phyloP scores from a whole-genome alignment of 1,140 invertebrate species.

The Thaumetopoea pityocampa region DNA sequence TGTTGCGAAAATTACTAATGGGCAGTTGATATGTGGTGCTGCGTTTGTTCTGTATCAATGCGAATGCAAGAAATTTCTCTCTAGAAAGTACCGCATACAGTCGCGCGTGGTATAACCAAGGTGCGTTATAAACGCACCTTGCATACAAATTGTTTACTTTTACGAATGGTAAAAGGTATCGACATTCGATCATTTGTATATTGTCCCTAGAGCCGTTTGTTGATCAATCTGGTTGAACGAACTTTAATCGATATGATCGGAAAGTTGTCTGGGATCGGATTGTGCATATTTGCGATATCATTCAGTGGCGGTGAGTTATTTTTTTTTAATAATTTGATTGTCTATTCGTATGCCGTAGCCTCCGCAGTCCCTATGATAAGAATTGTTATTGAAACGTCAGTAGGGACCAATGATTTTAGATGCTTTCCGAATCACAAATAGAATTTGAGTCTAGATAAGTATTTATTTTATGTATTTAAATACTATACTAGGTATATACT shows the following conservation, averaged over 20 bases:
- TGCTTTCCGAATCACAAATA: too few species aligned
- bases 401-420: too few species aligned
- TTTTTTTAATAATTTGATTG: slow-evolving; percentile 13
- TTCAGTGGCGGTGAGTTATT: slow-evolving; percentile 34
- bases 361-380: too few species aligned
- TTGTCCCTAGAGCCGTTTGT: slow-evolving; percentile 54
- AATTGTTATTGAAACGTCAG: too few species aligned
- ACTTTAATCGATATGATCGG: slow-evolving; percentile 40
- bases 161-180: slow-evolving; percentile 45
- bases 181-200: slow-evolving; percentile 50
- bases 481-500: too few species aligned
- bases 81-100: slow-evolving; percentile 63
- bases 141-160: slow-evolving; percentile 66
- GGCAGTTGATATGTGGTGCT: slow-evolving; percentile 25
- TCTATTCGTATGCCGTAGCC: too few species aligned
- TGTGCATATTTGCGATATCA: slow-evolving; percentile 17
- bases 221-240: slow-evolving; percentile 21
- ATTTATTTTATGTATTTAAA: too few species aligned
- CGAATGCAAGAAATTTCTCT: slow-evolving; percentile 57
- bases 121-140: too few species aligned
- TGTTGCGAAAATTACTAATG: slow-evolving; percentile 6
- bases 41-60: slow-evolving; percentile 31
- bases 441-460: too few species aligned
- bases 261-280: slow-evolving; percentile 31
- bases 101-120: slow-evolving; percentile 40